Conservation (phyloP, 2,113 vertebrate genomes). For the Dromas ardeola region DNA sequence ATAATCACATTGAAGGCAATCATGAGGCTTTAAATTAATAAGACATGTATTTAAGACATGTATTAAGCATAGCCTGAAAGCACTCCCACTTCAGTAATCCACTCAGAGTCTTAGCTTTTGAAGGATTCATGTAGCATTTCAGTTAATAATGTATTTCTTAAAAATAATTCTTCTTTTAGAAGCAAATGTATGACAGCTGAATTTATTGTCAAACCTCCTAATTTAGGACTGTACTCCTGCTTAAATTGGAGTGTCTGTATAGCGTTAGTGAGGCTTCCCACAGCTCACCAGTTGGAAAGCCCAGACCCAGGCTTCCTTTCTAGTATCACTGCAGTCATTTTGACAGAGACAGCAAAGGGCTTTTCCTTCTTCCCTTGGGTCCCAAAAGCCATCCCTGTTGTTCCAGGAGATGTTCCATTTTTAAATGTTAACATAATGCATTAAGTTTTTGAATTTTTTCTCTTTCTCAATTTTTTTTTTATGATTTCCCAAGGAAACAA, state of each 20-base stretch:
- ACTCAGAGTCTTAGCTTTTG: slow-evolving; percentile 4
- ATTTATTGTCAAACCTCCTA: neutral
- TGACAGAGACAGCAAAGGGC: neutral
- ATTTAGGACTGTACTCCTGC: neutral
- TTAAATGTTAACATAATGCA: neutral
- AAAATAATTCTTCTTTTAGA: neutral
- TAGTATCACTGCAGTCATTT: neutral
- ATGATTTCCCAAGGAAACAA: neutral
- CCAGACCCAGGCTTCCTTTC: neutral
- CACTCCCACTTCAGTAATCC: slow-evolving; percentile 21
- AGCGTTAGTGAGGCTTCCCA: neutral
- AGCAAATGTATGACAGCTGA: neutral
- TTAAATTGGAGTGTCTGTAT: neutral
- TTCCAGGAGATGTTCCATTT: neutral
- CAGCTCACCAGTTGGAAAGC: neutral
- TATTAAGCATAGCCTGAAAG: slow-evolving; percentile 26
- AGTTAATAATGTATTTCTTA: neutral
- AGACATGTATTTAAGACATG: neutral
- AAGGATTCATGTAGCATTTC: neutral
- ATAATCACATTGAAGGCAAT: slow-evolving; percentile 19
- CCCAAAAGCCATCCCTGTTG: neutral
- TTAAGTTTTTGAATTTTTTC: neutral
- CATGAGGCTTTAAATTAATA: slow-evolving; percentile 47
- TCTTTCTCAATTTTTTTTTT: neutral
- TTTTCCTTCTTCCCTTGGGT: neutral